Conservation (phyloP, 2,888 invertebrate species). For the Therioaphis trifolii region DNA sequence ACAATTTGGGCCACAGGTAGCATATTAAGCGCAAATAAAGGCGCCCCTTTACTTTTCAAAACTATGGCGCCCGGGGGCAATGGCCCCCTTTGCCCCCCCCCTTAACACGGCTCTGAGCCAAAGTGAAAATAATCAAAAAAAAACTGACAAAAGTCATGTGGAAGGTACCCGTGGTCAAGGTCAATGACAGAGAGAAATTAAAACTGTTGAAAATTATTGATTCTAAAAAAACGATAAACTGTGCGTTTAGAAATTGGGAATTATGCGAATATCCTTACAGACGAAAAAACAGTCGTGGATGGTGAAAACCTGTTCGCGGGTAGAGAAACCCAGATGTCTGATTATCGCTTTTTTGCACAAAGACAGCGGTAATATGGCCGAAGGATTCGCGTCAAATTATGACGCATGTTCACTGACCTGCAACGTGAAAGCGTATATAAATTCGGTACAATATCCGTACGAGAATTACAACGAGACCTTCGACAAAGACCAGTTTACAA, state of each 20-base stretch:
- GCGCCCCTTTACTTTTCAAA: too few relatives aligned
- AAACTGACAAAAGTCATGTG: background rate
- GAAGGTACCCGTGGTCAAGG: background rate
- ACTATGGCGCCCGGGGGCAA: too few relatives aligned
- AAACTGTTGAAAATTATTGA: conserved; percentile 25
- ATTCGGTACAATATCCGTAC: background rate
- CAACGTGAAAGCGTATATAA: conserved; percentile 9
- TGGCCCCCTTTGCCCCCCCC: too few relatives aligned
- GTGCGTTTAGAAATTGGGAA: conserved; percentile 25
- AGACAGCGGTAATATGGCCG: background rate
- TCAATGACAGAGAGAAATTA: background rate
- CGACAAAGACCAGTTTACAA: background rate
- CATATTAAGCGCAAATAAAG: too few relatives aligned
- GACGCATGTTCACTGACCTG: background rate
- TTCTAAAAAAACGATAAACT: background rate
- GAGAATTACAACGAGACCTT: conserved; percentile 12
- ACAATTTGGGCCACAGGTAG: too few relatives aligned
- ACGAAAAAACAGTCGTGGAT: conserved; percentile 6
- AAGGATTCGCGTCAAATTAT: background rate
- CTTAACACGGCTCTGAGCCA: background rate
- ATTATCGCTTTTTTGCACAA: background rate
- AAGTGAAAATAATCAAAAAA: background rate
- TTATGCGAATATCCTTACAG: conserved; percentile 21
- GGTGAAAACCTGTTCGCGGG: background rate
- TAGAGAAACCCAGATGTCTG: background rate